Base-by-base conservation (phyloP, 2,113 vertebrate genomes). In the Thermophis baileyi region DNA sequence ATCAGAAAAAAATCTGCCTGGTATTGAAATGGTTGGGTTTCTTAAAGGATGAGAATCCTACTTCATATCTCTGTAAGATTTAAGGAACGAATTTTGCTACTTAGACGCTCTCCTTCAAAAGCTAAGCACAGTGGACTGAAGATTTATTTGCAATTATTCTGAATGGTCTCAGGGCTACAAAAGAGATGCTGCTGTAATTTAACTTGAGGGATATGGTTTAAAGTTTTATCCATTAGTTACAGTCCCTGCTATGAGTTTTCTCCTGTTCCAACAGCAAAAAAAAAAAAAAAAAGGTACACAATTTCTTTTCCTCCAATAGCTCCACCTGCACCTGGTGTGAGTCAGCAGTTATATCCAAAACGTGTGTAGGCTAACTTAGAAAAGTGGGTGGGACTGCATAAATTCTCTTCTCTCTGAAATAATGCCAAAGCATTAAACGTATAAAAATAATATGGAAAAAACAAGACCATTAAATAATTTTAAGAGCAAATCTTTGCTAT, bases 121-220 rank as follows among this genome's bases (percentile, higher is more conserved):
- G 35, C 35, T 40, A 81, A 22, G n/a, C 14, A 74, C 14, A 40
- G n/a, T 40, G n/a, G 69, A 74, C n/a, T 20, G 18, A 81, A 22
- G 1, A 20, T 40, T 40, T 81, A 40, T 40, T 81, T 81, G 35
- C 74, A 40, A 40, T 81, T 81, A 40, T 81, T 44, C 74, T 81
- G 35, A 40, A 81, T 81, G 16, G 35, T 40, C 6, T 74, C 2
- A 20, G 16, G 16, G n/a, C 69, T 74, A n/a, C 69, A 35, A 74
- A 74, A 74, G n/a, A 74, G 16, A 93, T 86, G 22, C 16, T 93
- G 88, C 47, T 51, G 12, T 53, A 49, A 92, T 89, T 95, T 88
- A 92, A 0, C 92, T 95, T 95, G 30, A 53, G 51, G 74, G 93
- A 11, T 87, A 24, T 89, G 0, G 0, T 89, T 49, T 93, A 47